Percentiles rank a stretch among this genome's conserved stretches.
Conservation (phyloP, 2,888 invertebrate species). For the Cremastinae sp. region DNA sequence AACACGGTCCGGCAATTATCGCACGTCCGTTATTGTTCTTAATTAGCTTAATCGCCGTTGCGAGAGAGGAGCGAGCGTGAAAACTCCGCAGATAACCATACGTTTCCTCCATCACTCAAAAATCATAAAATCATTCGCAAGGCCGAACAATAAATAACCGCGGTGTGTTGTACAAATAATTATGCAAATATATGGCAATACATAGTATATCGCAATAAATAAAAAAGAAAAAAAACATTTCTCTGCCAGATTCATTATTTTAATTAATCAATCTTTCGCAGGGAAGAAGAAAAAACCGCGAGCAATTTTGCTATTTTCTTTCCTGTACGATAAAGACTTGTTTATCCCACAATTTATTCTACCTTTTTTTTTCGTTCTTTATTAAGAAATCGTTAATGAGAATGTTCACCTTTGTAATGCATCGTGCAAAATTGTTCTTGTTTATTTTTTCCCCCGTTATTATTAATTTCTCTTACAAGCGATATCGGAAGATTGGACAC, state of each 20-base stretch:
- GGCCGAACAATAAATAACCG: neutral
- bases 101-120: neutral
- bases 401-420: constrained; percentile 23
- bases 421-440: constrained; percentile 5
- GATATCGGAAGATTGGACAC: constrained; percentile 43
- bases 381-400: constrained; percentile 1
- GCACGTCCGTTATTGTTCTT: constrained; percentile 61
- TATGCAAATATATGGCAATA: neutral
- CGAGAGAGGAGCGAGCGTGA: constrained; percentile 4
- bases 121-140: neutral
- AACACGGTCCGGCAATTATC: constrained; percentile 56
- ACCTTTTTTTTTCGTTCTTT: constrained; percentile 12
- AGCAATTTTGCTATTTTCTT: too few species aligned
- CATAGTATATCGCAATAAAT: neutral
- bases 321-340: too few species aligned
- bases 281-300: too few species aligned
- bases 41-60: constrained; percentile 66
- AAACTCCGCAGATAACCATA: constrained; percentile 7
- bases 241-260: neutral
- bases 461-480: constrained; percentile 17
- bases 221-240: neutral
- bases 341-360: neutral
- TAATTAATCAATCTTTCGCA: neutral
- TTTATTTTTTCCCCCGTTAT: too few species aligned
- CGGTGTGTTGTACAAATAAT: neutral